phyloP scores from a whole-genome alignment of 1,140 invertebrate genomes.

The Drosophila micromelanica region DNA sequence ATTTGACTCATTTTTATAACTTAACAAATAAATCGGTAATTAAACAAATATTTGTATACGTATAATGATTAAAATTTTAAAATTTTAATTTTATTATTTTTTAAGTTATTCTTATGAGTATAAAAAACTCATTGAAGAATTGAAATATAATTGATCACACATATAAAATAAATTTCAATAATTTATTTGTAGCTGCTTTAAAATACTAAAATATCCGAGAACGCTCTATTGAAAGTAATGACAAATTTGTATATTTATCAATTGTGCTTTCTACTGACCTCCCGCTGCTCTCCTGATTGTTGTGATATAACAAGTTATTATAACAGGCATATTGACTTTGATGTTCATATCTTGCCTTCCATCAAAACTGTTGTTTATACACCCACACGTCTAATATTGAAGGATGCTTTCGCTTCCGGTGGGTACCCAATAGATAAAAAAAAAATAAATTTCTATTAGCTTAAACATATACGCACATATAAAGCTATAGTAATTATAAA shows the following conservation, averaged over 20 bases:
- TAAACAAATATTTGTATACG: too few species aligned
- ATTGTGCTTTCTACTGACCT: too few species aligned
- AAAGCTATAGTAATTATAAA: constrained; percentile 33
- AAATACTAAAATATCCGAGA: too few species aligned
- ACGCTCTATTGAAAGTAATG: neutral
- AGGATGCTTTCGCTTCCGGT: neutral
- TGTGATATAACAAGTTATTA: neutral
- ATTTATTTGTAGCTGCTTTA: too few species aligned
- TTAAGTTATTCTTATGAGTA: too few species aligned
- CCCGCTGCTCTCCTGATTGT: neutral
- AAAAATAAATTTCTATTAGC: constrained; percentile 63
- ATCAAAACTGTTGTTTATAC: neutral
- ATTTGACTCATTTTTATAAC: too few species aligned
- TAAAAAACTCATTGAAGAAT: too few species aligned
- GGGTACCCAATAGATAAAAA: constrained; percentile 20
- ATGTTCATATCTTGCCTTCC: neutral
- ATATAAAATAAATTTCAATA: too few species aligned
- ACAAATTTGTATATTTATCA: neutral
- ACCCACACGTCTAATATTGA: neutral
- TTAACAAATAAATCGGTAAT: too few species aligned
- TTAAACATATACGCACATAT: constrained; percentile 17
- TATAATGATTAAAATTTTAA: too few species aligned
- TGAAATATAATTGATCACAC: neutral
- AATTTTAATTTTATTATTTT: too few species aligned
- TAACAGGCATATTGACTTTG: neutral